phyloP scores from a whole-genome alignment of 2,888 invertebrate genomes.

The Deilephila porcellus region DNA sequence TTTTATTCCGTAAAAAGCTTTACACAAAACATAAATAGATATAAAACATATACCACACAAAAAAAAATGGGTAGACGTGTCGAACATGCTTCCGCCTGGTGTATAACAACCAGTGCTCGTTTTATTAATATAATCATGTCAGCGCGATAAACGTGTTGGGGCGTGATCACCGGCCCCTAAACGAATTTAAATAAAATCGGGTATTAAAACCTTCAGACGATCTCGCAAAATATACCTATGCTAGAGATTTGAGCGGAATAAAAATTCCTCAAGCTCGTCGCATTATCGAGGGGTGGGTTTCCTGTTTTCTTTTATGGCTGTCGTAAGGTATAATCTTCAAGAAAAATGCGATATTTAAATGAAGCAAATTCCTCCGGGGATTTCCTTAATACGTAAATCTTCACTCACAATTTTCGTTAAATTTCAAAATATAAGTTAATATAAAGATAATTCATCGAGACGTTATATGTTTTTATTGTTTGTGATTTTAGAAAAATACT shows the following conservation, averaged over 20 bases:
- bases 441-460: neutral
- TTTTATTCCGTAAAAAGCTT: too few relatives aligned
- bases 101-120: slow-evolving; percentile 43
- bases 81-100: neutral
- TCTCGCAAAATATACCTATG: slow-evolving; percentile 83
- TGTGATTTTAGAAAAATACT: neutral
- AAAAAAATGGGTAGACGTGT: neutral
- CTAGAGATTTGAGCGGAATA: slow-evolving; percentile 84
- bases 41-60: neutral
- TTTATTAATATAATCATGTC: slow-evolving; percentile 81
- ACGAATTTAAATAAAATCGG: slow-evolving; percentile 84
- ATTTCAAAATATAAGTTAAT: slow-evolving; percentile 56
- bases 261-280: slow-evolving; percentile 83
- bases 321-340: slow-evolving; percentile 85
- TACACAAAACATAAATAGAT: neutral
- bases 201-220: slow-evolving; percentile 82
- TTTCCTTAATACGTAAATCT: slow-evolving; percentile 73
- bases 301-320: slow-evolving; percentile 85
- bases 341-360: slow-evolving; percentile 85
- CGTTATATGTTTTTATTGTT: neutral
- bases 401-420: slow-evolving; percentile 75
- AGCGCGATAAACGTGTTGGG: slow-evolving; percentile 78
- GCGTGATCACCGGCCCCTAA: slow-evolving; percentile 77
- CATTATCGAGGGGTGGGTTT: slow-evolving; percentile 81
- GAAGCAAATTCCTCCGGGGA: slow-evolving; percentile 80